A percentile compares a stretch with the other conserved stretches of the same genome.
Evolutionary conservation across 2,888 invertebrate genomes (phyloP).

Genomic region (Chymomyza fuscimana): DNA sequence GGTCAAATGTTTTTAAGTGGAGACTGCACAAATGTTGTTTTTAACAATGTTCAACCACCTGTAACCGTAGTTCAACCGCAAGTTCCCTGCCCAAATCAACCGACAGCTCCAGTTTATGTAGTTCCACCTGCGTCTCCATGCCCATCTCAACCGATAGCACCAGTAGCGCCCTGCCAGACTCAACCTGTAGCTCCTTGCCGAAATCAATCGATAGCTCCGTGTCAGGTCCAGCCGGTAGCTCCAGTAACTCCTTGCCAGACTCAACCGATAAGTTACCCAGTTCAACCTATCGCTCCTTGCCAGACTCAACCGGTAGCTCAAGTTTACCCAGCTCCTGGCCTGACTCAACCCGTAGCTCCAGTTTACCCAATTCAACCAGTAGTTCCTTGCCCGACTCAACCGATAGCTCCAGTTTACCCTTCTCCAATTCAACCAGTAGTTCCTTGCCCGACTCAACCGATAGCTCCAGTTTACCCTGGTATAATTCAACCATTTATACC

Average conservation of each 20-base stretch:
- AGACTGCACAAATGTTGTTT: conserved; percentile 7
- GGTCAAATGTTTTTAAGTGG: conserved; percentile 26
- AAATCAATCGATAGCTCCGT: background rate
- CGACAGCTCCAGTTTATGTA: conserved; percentile 12
- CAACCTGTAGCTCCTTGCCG: conserved; percentile 12
- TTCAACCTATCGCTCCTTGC: background rate
- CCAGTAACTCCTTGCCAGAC: conserved; percentile 16
- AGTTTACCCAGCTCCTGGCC: background rate
- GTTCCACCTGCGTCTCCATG: conserved; percentile 6
- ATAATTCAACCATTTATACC: too few species aligned
- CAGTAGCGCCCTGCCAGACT: background rate
- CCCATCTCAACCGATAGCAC: conserved; percentile 16
- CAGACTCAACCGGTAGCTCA: conserved; percentile 1
- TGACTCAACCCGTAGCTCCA: background rate
- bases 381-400: background rate
- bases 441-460: conserved; percentile 10
- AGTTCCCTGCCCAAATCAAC: conserved; percentile 12
- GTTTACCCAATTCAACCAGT: background rate
- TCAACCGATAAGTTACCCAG: background rate
- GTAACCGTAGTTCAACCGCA: conserved; percentile 17
- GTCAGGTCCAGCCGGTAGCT: background rate
- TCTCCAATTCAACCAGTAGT: conserved; percentile 10
- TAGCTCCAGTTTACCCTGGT: too few species aligned
- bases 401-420: background rate
- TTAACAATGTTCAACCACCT: conserved; percentile 2